Base-by-base conservation (phyloP, 2,888 invertebrate genomes). In the Papilio protenor region DNA sequence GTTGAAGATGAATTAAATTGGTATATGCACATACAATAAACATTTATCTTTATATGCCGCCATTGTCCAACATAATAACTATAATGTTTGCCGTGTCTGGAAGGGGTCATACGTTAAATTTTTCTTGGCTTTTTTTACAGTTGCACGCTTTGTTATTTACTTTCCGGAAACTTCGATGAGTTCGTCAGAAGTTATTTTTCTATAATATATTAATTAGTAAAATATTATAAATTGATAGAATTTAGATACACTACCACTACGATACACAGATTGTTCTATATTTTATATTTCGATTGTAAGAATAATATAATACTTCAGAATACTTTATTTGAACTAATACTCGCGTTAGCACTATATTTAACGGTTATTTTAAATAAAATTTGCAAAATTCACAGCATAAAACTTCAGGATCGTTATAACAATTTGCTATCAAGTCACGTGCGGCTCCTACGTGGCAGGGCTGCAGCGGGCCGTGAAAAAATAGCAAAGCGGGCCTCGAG, bases 371-470 rank as follows among this genome's bases (percentile, higher is more conserved):
- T 2, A 64, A 40, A 66, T 40, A 40, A 40, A n/a, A 40, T 40
- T 66, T 66, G n/a, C 40, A 18, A 45, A 45, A 40, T n/a, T 21
- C 4, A 12, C 21, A 0, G 11, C 5, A 18, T 45, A 69, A 69
- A 69, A 45, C 66, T 21, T 69, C 4, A 21, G 5, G 4, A 45
- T 45, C 66, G 66, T 69, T 69, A 69, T 21, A 69, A 45, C n/a
- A 66, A 69, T 74, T 74, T 33, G 75, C 33, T 52, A 21, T 47
- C 64, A 18, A 52, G 75, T 75, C 75, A 75, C 75, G 75, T 52
- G 21, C 64, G 45, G 27, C 52, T 33, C 75, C 40, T 75, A 23
- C 66, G 27, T 33, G n/a, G 52, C 52, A 52, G 52, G n/a, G 33
- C 75, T 75, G 27, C 49, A 49, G n/a, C 72, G 33, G 18, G 33